A percentile compares a stretch with the other conserved stretches of the same genome.
phyloP scores from a whole-genome alignment of 1,140 invertebrate species.

The Eumaeus atala region DNA sequence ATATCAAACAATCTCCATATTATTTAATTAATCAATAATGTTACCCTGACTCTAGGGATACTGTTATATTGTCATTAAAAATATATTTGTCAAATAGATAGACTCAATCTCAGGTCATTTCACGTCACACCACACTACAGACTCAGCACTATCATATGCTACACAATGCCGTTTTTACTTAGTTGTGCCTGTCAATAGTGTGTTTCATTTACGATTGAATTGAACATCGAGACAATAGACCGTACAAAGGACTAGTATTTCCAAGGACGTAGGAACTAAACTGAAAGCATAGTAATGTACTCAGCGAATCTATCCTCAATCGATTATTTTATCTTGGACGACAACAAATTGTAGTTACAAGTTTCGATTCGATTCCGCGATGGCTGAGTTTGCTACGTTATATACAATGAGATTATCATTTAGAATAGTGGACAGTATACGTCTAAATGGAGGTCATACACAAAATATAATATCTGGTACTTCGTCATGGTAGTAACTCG shows the following conservation, averaged over 20 bases:
- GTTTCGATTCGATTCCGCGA: background rate
- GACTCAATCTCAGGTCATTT: too few relatives aligned
- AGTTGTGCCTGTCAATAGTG: too few relatives aligned
- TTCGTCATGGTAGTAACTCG: background rate
- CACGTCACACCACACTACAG: too few relatives aligned
- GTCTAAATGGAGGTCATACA: constrained; percentile 15
- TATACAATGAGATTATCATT: constrained; percentile 13
- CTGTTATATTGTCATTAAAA: constrained; percentile 40
- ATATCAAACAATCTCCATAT: constrained; percentile 16
- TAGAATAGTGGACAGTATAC: constrained; percentile 21
- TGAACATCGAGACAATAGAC: too few relatives aligned
- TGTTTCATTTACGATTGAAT: too few relatives aligned
- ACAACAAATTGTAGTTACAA: too few relatives aligned
- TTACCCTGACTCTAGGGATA: constrained; percentile 40
- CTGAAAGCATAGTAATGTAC: constrained; percentile 2
- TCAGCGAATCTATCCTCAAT: background rate
- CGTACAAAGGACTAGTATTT: background rate
- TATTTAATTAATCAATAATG: constrained; percentile 13
- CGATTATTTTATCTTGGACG: too few relatives aligned
- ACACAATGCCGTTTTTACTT: too few relatives aligned
- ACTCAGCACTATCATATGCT: too few relatives aligned
- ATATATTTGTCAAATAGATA: background rate
- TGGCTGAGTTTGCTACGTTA: constrained; percentile 4
- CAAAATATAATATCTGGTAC: constrained; percentile 18
- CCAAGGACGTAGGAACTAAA: constrained; percentile 4